Evolutionary conservation across 2,888 invertebrate genomes (phyloP).

Genomic region (Graphium colonna): DNA sequence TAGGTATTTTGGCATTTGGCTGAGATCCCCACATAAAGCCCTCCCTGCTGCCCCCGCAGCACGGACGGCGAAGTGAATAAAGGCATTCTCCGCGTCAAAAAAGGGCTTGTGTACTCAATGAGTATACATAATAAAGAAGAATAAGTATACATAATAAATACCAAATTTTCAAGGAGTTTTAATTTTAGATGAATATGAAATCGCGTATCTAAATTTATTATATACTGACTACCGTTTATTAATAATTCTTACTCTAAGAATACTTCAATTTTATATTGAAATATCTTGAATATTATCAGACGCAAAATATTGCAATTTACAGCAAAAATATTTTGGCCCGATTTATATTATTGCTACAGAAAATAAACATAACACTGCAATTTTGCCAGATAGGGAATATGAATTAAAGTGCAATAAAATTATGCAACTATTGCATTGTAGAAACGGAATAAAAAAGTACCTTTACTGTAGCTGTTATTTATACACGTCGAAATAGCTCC

Average conservation of each 20-base stretch:
- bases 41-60: too few species aligned
- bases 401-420: neutral
- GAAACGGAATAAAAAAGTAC: constrained; percentile 30
- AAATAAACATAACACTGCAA: neutral
- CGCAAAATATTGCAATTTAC: neutral
- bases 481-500: constrained; percentile 44
- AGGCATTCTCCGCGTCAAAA: too few species aligned
- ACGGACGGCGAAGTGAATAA: too few species aligned
- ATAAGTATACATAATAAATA: neutral
- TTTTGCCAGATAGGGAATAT: neutral
- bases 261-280: too few species aligned
- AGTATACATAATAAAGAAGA: too few species aligned
- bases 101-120: too few species aligned
- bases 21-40: too few species aligned
- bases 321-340: neutral
- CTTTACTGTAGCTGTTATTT: constrained; percentile 47
- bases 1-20: too few species aligned
- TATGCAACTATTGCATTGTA: neutral
- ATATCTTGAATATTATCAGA: too few species aligned
- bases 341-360: neutral
- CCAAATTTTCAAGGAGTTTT: neutral
- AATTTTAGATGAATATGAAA: neutral
- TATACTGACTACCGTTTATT: neutral
- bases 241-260: constrained; percentile 1
- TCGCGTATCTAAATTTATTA: too few species aligned